These are phyloP conservation scores for Oncorhynchus nerka DNA, from an alignment of 2,113 vertebrate species.

Conservation along the genomic window DNA sequence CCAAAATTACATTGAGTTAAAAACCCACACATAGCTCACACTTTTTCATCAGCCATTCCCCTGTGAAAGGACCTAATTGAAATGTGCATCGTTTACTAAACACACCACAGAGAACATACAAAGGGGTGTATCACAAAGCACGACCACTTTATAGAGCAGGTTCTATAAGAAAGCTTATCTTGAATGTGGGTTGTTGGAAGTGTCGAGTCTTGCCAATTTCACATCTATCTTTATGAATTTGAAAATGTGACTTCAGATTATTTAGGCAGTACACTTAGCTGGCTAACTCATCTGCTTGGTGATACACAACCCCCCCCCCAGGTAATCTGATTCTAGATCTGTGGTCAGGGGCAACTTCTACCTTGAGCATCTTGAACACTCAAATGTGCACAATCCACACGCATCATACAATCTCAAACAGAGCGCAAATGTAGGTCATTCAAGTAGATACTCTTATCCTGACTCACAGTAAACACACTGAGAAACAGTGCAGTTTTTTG, in stretches of 20 bases:
- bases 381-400: not conserved
- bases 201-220: too few relatives aligned
- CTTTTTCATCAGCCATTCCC: slow-evolving; percentile 33
- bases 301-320: too few relatives aligned
- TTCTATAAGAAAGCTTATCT: too few relatives aligned
- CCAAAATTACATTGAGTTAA: slow-evolving; percentile 42
- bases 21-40: slow-evolving; percentile 46
- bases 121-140: not conserved
- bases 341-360: too few relatives aligned
- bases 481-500: slow-evolving; percentile 57
- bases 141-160: too few relatives aligned
- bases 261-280: too few relatives aligned
- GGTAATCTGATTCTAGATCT: too few relatives aligned
- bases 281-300: too few relatives aligned
- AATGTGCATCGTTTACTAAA: not conserved
- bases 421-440: slow-evolving; percentile 54
- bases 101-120: not conserved
- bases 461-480: slow-evolving; percentile 67
- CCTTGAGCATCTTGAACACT: not conserved
- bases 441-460: slow-evolving; percentile 70
- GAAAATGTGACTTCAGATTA: too few relatives aligned
- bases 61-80: slow-evolving; percentile 42
- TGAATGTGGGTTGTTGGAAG: too few relatives aligned
- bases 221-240: too few relatives aligned
- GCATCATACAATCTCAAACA: slow-evolving; percentile 44